A percentile compares a stretch with the other conserved stretches of the same genome.
Evolutionary conservation across 2,888 invertebrate species (phyloP).

Genomic region (Stenchaetothrips biformis): DNA sequence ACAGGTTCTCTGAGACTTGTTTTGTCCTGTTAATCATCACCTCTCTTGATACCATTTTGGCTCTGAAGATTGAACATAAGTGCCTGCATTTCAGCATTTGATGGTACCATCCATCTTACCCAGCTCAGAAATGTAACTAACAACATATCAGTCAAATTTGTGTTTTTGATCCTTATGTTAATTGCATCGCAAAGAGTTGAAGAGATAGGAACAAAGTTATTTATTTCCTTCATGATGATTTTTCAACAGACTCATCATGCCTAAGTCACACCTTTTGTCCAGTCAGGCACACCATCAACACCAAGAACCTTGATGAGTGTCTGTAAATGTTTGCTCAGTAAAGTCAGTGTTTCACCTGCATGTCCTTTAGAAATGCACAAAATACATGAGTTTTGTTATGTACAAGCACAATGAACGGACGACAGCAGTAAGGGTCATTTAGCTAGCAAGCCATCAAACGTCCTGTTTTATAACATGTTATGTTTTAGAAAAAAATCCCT

Average conservation of each 20-base stretch:
- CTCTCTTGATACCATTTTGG: not conserved
- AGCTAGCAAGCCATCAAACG: not conserved
- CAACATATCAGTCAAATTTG: too few relatives aligned
- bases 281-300: not conserved
- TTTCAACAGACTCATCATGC: too few relatives aligned
- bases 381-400: not conserved
- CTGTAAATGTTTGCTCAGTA: not conserved
- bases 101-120: too few relatives aligned
- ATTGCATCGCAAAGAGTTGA: too few relatives aligned
- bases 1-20: not conserved
- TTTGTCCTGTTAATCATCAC: not conserved
- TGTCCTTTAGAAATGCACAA: slow-evolving; percentile 5
- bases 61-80: not conserved
- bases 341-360: not conserved
- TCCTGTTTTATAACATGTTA: too few relatives aligned
- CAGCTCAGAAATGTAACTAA: too few relatives aligned
- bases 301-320: not conserved
- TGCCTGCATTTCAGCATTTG: too few relatives aligned
- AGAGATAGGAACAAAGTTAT: too few relatives aligned
- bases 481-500: too few relatives aligned
- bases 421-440: not conserved
- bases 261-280: not conserved
- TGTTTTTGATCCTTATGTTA: too few relatives aligned
- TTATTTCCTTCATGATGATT: not conserved
- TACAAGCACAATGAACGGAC: not conserved